A percentile compares a stretch with the other conserved stretches of the same genome.
Evolutionary conservation across 2,797 vertebrate genomes (phyloP).

Genomic region (Pitangus sulphuratus): DNA sequence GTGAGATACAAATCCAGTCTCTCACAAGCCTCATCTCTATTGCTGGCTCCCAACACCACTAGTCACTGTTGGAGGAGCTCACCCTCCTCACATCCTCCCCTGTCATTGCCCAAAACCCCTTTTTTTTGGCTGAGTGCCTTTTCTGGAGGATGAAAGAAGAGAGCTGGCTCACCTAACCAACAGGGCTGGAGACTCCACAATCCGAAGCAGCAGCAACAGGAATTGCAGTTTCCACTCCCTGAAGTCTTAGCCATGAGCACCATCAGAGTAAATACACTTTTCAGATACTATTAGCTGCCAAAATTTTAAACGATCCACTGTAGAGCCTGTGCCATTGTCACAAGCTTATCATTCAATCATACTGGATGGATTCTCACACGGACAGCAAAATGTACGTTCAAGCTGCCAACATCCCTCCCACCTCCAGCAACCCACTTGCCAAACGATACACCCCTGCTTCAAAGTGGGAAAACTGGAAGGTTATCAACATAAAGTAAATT

Average conservation of each 20-base stretch:
- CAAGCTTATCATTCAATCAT: not conserved
- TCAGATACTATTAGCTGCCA: not conserved
- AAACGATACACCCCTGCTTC: constrained; percentile 10
- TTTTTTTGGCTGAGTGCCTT: not conserved
- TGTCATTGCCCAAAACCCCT: fast-evolving
- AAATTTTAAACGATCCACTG: not conserved
- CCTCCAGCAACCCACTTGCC: constrained; percentile 18
- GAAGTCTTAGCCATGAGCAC: not conserved
- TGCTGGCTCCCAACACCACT: not conserved
- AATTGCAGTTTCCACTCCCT: not conserved
- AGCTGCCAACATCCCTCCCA: not conserved
- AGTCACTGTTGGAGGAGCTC: fast-evolving
- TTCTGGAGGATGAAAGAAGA: not conserved
- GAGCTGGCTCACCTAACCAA: not conserved
- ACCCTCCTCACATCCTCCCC: not conserved
- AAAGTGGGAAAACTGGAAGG: constrained; percentile 43
- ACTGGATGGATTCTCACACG: not conserved
- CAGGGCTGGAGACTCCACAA: not conserved
- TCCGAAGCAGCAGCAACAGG: fast-evolving
- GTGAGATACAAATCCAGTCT: too few species aligned
- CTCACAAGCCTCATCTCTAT: not conserved
- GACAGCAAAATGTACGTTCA: not conserved
- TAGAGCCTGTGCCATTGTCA: not conserved
- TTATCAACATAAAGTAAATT: constrained; percentile 52
- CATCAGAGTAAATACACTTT: not conserved